phyloP scores from a whole-genome alignment of 1,140 invertebrate species.

The Drosophila takahashii region DNA sequence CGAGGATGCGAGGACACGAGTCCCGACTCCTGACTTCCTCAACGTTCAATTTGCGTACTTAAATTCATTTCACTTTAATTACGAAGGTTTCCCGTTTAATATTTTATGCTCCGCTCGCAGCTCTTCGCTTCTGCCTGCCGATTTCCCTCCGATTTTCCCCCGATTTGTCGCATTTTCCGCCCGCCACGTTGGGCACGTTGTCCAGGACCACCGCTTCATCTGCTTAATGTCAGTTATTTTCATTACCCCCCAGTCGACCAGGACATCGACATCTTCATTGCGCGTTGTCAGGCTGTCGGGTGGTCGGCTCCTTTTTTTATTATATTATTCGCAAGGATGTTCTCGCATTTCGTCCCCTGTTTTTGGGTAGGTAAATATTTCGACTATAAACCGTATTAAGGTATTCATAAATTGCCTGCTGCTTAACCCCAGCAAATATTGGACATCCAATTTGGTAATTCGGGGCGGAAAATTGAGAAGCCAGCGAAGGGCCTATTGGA shows the following conservation, averaged over 20 bases:
- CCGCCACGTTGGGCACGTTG: slow-evolving; percentile 21
- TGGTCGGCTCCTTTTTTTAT: slow-evolving; percentile 3
- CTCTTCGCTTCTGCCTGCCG: slow-evolving; percentile 11
- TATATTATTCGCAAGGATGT: slow-evolving; percentile 16
- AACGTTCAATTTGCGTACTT: slow-evolving; percentile 80
- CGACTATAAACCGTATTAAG: slow-evolving; percentile 79
- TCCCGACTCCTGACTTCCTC: slow-evolving; percentile 60
- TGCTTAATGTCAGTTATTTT: slow-evolving; percentile 66
- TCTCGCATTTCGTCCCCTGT: slow-evolving; percentile 50
- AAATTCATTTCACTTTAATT: slow-evolving; percentile 84
- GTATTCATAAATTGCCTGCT: slow-evolving; percentile 75
- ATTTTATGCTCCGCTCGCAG: slow-evolving; percentile 62
- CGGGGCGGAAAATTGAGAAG: slow-evolving; percentile 48
- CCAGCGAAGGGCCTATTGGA: slow-evolving; percentile 66
- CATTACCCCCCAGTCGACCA: slow-evolving; percentile 29
- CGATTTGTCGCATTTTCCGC: slow-evolving; percentile 7
- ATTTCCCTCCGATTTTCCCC: not conserved
- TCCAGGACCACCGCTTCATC: slow-evolving; percentile 49
- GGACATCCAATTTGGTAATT: slow-evolving; percentile 66
- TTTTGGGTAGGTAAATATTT: slow-evolving; percentile 76
- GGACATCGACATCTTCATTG: slow-evolving; percentile 24
- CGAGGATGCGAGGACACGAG: not conserved
- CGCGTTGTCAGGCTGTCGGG: slow-evolving; percentile 13
- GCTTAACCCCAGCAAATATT: slow-evolving; percentile 29
- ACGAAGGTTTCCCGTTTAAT: slow-evolving; percentile 81